These are phyloP conservation scores for Eurosta solidaginis DNA, from an alignment of 1,140 invertebrate species.

Conservation along the genomic window DNA sequence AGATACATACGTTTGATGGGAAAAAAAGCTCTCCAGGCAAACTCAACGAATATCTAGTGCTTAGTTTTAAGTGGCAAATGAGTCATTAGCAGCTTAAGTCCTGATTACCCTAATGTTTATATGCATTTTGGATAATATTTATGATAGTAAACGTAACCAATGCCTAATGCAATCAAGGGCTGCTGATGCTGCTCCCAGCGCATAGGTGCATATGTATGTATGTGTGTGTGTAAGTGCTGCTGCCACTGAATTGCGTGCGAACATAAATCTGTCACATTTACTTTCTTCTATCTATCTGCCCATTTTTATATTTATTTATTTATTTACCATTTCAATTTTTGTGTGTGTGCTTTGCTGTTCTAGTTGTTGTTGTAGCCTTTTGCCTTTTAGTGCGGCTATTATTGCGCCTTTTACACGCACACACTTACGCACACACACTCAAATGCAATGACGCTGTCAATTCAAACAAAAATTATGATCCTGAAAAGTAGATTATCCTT, in stretches of 20 bases:
- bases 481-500: conserved; percentile 61
- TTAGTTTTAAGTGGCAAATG: too few species aligned
- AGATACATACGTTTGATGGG: too few species aligned
- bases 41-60: too few species aligned
- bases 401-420: not conserved
- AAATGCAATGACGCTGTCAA: conserved; percentile 46
- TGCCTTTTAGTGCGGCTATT: conserved; percentile 9
- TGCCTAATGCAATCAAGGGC: conserved; percentile 2
- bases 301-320: conserved; percentile 20
- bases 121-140: too few species aligned
- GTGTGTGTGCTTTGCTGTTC: not conserved
- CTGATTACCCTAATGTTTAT: not conserved
- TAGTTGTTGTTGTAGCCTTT: not conserved
- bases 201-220: not conserved
- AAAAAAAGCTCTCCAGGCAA: too few species aligned
- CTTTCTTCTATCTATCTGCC: conserved; percentile 28
- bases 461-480: conserved; percentile 60
- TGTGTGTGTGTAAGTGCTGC: not conserved
- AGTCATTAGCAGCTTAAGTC: not conserved
- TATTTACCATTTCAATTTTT: conserved; percentile 17
- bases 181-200: not conserved
- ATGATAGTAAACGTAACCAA: too few species aligned
- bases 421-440: not conserved
- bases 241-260: conserved; percentile 32
- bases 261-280: conserved; percentile 57